phyloP scores from a whole-genome alignment of 2,113 vertebrate species.

The Calyptommatus sinebrachiatus region DNA sequence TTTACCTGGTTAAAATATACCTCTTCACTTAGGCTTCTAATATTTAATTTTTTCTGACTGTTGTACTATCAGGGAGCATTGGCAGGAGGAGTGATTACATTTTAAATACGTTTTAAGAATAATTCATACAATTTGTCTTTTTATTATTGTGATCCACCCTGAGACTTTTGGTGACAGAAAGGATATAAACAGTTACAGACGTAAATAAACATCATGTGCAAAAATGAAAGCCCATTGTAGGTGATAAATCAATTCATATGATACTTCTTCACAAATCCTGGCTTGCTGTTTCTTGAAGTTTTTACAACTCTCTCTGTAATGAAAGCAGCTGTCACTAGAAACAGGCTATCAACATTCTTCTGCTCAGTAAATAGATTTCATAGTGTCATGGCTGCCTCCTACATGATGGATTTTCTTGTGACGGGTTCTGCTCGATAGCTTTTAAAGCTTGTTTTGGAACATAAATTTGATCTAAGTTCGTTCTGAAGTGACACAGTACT shows the following conservation, averaged over 20 bases:
- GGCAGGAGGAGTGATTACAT: no score
- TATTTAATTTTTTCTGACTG: no score
- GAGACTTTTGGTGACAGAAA: no score
- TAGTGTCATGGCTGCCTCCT: constrained; percentile 19
- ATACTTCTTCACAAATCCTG: constrained; percentile 34
- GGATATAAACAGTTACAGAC: no score
- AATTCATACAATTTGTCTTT: no score
- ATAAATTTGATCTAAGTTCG: constrained; percentile 1
- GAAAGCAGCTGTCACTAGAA: constrained; percentile 20
- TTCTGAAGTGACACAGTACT: neutral
- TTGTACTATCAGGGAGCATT: no score
- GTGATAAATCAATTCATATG: constrained; percentile 20
- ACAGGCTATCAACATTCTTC: constrained; percentile 18
- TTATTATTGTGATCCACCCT: no score
- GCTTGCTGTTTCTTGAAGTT: constrained; percentile 15
- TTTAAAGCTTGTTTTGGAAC: constrained; percentile 27
- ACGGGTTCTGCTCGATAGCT: constrained; percentile 17
- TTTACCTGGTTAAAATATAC: no score
- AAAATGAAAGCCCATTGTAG: neutral
- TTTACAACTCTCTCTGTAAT: constrained; percentile 29
- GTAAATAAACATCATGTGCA: neutral
- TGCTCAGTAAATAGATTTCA: constrained; percentile 14
- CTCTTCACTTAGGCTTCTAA: no score
- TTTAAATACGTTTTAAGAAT: no score
- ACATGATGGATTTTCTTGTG: constrained; percentile 17